phyloP scores from a whole-genome alignment of 1,140 invertebrate genomes.

The Ceratina australensis region DNA sequence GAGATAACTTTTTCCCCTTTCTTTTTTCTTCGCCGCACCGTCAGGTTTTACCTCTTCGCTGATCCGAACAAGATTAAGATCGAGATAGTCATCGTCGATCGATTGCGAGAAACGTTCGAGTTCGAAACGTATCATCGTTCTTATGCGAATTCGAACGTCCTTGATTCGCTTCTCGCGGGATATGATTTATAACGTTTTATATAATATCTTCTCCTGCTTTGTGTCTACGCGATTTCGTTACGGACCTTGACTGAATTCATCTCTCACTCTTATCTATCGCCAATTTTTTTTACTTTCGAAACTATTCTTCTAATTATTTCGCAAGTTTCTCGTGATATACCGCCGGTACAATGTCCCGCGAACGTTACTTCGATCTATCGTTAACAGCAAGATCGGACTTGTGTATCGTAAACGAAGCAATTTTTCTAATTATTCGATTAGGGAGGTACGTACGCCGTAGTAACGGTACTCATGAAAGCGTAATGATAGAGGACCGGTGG shows the following conservation, averaged over 20 bases:
- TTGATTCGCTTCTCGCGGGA: neutral
- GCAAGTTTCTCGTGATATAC: too few species aligned
- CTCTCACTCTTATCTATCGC: too few species aligned
- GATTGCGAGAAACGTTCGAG: neutral
- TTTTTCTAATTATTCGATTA: neutral
- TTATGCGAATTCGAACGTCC: neutral
- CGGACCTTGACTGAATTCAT: too few species aligned
- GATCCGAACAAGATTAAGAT: conserved; percentile 25
- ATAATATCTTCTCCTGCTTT: neutral
- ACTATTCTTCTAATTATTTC: neutral
- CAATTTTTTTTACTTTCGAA: neutral
- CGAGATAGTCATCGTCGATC: conserved; percentile 3
- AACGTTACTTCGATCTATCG: neutral
- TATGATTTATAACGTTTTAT: conserved; percentile 1
- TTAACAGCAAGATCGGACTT: neutral
- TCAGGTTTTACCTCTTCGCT: neutral
- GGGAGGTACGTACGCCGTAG: neutral
- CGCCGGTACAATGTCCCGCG: neutral
- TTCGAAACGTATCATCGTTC: neutral
- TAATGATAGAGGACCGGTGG: conserved; percentile 2
- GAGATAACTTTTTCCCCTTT: conserved; percentile 8
- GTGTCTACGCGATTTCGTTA: neutral
- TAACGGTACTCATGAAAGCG: neutral
- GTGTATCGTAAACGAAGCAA: neutral
- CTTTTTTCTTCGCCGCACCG: neutral